Evolutionary conservation across 2,888 invertebrate genomes (phyloP).

Genomic region (Anarsia innoxiella): DNA sequence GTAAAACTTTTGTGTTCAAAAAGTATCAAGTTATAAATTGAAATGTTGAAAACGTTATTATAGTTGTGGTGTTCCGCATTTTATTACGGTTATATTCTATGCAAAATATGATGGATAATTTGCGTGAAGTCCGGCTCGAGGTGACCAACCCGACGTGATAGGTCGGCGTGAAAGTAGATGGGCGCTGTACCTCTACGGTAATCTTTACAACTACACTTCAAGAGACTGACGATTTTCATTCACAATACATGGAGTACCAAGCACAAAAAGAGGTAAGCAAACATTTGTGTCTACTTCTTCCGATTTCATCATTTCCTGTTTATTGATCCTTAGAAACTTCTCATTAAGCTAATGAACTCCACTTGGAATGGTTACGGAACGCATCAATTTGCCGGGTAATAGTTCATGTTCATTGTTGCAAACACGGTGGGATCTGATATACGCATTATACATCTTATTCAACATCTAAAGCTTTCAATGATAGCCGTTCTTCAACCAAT

Average conservation of each 20-base stretch:
- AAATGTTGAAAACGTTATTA: too few relatives aligned
- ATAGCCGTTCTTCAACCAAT: constrained; percentile 17
- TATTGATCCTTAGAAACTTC: too few relatives aligned
- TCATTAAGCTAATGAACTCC: background rate
- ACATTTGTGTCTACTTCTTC: too few relatives aligned
- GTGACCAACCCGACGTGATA: constrained; percentile 48
- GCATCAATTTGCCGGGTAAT: background rate
- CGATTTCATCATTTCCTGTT: too few relatives aligned
- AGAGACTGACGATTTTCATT: too few relatives aligned
- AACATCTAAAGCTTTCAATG: constrained; percentile 10
- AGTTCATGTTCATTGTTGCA: background rate
- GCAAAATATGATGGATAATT: background rate
- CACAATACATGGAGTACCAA: background rate
- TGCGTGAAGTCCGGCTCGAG: too few relatives aligned
- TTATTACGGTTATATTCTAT: background rate
- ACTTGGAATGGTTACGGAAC: background rate
- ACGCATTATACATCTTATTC: background rate
- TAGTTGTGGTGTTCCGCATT: too few relatives aligned
- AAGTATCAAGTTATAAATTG: too few relatives aligned
- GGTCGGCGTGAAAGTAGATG: constrained; percentile 54
- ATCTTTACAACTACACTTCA: background rate
- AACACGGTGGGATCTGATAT: background rate
- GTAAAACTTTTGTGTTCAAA: too few relatives aligned
- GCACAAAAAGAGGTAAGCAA: background rate
- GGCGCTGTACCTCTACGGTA: constrained; percentile 15